A percentile compares a stretch with the other conserved stretches of the same genome.
Conservation (phyloP, 2,113 vertebrate species). For the Nycticryphes semicollaris region DNA sequence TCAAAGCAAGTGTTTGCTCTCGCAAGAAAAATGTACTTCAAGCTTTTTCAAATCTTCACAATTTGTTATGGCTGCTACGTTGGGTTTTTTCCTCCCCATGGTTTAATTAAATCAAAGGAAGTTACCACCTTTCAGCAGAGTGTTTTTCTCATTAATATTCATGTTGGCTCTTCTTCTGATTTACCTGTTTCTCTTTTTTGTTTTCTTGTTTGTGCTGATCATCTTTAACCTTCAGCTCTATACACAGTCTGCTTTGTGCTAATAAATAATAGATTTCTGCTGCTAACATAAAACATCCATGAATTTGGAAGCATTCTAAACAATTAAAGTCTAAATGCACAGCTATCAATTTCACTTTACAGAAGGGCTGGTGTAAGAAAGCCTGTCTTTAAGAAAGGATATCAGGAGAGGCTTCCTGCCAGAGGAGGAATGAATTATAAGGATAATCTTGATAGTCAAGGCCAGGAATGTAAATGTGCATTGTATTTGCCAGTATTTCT, state of each 20-base stretch:
- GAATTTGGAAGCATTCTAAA: background rate
- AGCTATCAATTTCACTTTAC: background rate
- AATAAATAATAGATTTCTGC: conserved; percentile 19
- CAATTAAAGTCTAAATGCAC: background rate
- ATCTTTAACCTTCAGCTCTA: conserved; percentile 36
- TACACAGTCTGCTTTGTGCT: background rate
- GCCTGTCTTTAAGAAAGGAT: background rate
- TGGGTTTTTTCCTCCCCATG: background rate
- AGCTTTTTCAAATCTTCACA: background rate
- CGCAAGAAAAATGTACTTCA: background rate
- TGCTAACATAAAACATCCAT: background rate
- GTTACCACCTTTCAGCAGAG: background rate
- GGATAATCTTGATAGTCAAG: conserved; percentile 4
- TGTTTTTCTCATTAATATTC: conserved; percentile 8
- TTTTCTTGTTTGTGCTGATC: background rate
- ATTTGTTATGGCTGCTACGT: background rate
- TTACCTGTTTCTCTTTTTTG: background rate
- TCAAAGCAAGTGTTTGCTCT: background rate
- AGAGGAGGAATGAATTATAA: conserved; percentile 15
- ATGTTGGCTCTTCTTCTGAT: background rate
- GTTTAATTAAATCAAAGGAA: conserved; percentile 3
- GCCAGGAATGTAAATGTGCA: background rate
- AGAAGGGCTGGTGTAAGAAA: background rate
- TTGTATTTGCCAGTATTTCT: background rate
- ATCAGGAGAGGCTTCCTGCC: background rate